Conservation (phyloP, 2,888 invertebrate genomes). For the Ochlodes sylvanus region DNA sequence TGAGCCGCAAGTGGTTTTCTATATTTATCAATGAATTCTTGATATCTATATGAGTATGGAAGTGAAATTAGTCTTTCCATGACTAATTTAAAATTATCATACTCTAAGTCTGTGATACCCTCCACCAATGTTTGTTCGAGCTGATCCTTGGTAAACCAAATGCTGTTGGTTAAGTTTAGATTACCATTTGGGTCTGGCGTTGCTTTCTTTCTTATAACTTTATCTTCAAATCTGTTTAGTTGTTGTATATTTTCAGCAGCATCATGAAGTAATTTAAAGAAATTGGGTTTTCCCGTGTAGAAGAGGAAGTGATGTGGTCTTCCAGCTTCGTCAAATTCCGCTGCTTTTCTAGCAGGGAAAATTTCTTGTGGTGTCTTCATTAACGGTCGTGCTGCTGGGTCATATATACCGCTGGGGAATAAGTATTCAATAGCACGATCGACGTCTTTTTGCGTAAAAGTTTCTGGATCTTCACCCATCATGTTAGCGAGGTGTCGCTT, state of each 20-base stretch:
- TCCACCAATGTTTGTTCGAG: slow-evolving; percentile 89
- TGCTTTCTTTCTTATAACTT: slow-evolving; percentile 86
- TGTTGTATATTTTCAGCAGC: slow-evolving; percentile 88
- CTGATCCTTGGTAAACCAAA: slow-evolving; percentile 88
- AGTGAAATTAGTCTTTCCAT: slow-evolving; percentile 89
- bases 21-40: slow-evolving; percentile 90
- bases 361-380: slow-evolving; percentile 96
- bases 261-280: slow-evolving; percentile 92
- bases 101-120: slow-evolving; percentile 87
- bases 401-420: slow-evolving; percentile 97
- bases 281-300: slow-evolving; percentile 95
- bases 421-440: slow-evolving; percentile 95
- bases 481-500: slow-evolving; percentile 98
- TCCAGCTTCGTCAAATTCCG: slow-evolving; percentile 96
- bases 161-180: slow-evolving; percentile 68
- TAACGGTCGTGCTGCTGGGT: slow-evolving; percentile 92
- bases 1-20: slow-evolving; percentile 86
- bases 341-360: slow-evolving; percentile 93
- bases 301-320: slow-evolving; percentile 96
- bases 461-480: slow-evolving; percentile 97
- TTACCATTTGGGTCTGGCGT: slow-evolving; percentile 85
- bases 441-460: slow-evolving; percentile 94
- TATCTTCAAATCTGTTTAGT: slow-evolving; percentile 89
- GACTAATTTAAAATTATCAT: slow-evolving; percentile 88
- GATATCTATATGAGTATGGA: slow-evolving; percentile 88